phyloP scores from a whole-genome alignment of 2,888 invertebrate genomes.

The Orchesella flavescens region DNA sequence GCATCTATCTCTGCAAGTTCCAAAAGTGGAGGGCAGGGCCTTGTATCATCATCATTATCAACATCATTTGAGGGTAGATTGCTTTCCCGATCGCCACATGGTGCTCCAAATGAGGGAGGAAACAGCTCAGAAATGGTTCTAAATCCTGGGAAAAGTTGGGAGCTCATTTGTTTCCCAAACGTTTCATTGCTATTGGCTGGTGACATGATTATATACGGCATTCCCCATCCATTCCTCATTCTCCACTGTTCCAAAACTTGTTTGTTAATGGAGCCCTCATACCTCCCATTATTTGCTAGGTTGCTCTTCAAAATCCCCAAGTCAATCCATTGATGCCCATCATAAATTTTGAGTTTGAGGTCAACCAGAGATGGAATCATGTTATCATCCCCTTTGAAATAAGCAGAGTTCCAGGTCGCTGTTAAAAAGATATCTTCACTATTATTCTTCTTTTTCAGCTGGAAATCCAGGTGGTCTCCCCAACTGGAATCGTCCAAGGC shows the following conservation, averaged over 20 bases:
- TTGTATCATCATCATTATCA: too few relatives aligned
- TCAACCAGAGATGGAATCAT: too few relatives aligned
- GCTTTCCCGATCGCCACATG: too few relatives aligned
- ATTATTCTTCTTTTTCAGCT: neutral
- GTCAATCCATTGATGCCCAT: neutral
- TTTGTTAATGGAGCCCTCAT: neutral
- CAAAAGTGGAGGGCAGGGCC: slow-evolving; percentile 14
- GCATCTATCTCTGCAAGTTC: neutral
- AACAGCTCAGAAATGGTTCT: too few relatives aligned
- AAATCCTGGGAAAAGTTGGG: too few relatives aligned
- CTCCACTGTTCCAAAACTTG: neutral
- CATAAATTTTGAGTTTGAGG: neutral
- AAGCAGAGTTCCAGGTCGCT: neutral
- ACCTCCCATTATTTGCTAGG: slow-evolving; percentile 10
- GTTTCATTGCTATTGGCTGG: too few relatives aligned
- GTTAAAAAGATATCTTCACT: neutral
- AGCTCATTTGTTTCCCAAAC: too few relatives aligned
- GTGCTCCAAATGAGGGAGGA: too few relatives aligned
- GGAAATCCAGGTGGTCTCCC: neutral
- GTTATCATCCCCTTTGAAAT: neutral
- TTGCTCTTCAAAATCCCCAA: neutral
- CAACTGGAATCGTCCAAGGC: neutral
- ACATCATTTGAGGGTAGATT: too few relatives aligned
- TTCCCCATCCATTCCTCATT: neutral
- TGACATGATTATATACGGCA: too few relatives aligned